These are phyloP conservation scores for Lycocorax pyrrhopterus DNA, from an alignment of 2,113 vertebrate genomes.

Conservation along the genomic window DNA sequence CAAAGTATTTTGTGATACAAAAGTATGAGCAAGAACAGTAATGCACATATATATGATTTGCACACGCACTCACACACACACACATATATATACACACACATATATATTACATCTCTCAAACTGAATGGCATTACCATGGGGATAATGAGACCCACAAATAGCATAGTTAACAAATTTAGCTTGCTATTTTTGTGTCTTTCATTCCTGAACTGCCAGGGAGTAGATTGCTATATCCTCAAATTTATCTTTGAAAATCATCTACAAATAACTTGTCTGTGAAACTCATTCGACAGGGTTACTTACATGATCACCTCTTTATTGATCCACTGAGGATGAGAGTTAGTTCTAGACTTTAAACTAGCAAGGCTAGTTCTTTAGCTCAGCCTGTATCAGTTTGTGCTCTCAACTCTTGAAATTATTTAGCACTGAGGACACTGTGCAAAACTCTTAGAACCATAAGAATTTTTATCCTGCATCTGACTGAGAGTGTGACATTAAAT, in stretches of 20 bases:
- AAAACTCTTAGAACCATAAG: neutral
- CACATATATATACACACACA: rapidly evolving
- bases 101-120: neutral
- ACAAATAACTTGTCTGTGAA: slow-evolving; percentile 43
- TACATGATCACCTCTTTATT: neutral
- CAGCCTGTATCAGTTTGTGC: neutral
- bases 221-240: neutral
- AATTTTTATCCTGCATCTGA: neutral
- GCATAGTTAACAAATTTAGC: slow-evolving; percentile 23
- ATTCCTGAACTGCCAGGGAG: slow-evolving; percentile 12
- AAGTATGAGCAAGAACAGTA: neutral
- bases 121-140: neutral
- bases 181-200: slow-evolving; percentile 45
- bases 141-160: slow-evolving; percentile 33
- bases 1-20: neutral
- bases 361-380: neutral
- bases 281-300: neutral
- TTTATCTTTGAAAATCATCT: slow-evolving; percentile 32
- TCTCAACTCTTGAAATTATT: neutral
- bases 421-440: neutral
- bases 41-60: neutral
- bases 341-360: slow-evolving; percentile 9
- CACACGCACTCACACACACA: neutral
- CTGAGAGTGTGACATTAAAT: neutral
- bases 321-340: neutral